phyloP scores from a whole-genome alignment of 1,140 invertebrate species.

The Pseudomyrmex gracilis region DNA sequence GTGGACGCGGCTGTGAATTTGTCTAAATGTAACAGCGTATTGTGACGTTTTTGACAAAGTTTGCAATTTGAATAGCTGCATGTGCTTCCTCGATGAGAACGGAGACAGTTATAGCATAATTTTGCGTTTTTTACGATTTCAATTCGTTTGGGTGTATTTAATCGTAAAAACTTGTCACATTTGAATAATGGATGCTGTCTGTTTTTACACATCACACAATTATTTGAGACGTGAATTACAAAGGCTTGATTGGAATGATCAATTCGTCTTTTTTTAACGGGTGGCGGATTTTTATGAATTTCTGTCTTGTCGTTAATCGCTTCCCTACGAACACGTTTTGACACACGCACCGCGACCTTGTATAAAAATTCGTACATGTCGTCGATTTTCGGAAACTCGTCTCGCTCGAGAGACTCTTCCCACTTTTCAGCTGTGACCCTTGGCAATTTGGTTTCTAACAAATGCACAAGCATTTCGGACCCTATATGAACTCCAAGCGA shows the following conservation, averaged over 20 bases:
- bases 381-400: background rate
- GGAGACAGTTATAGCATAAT: background rate
- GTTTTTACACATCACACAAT: background rate
- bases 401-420: background rate
- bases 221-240: background rate
- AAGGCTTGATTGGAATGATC: too few relatives aligned
- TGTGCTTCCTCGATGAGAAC: background rate
- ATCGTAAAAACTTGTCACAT: background rate
- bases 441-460: background rate
- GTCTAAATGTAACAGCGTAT: background rate
- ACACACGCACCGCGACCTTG: background rate
- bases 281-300: too few relatives aligned
- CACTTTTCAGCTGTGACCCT: background rate
- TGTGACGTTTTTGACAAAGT: slow-evolving; percentile 4
- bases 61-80: background rate
- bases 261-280: too few relatives aligned
- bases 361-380: background rate
- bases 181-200: background rate
- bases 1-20: background rate
- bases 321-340: background rate
- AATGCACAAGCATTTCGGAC: background rate
- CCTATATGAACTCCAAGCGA: background rate
- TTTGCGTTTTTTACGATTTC: background rate
- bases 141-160: background rate
- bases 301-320: too few relatives aligned